Percentiles rank a stretch among this genome's conserved stretches.
Conservation (phyloP, 2,888 invertebrate species). For the Dendrolimus houi region DNA sequence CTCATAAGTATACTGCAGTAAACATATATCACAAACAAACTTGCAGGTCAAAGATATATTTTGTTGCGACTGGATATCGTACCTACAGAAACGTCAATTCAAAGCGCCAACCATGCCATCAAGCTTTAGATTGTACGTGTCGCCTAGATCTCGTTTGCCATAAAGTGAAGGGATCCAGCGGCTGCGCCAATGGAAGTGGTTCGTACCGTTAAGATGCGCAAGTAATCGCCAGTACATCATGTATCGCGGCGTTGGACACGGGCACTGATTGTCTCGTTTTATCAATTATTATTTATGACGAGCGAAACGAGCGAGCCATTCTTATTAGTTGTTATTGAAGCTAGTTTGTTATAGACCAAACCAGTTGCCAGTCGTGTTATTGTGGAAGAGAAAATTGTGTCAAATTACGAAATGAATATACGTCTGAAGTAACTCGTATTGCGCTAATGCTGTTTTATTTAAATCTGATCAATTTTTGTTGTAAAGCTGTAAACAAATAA, state of each 20-base stretch:
- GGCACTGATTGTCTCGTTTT: not conserved
- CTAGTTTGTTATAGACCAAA: not conserved
- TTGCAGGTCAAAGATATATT: too few relatives aligned
- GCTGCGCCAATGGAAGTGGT: not conserved
- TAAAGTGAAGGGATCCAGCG: not conserved
- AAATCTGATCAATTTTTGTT: not conserved
- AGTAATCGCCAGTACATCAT: not conserved
- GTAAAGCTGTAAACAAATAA: conserved; percentile 5
- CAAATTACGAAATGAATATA: not conserved
- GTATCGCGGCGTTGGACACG: not conserved
- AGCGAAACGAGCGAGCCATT: too few relatives aligned
- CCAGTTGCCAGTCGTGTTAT: not conserved
- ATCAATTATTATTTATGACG: not conserved
- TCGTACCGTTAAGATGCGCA: conserved; percentile 2
- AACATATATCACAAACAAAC: too few relatives aligned
- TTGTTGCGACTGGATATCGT: too few relatives aligned
- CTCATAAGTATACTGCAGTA: too few relatives aligned
- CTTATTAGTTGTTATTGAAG: not conserved
- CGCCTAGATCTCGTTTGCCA: not conserved
- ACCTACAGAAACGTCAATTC: too few relatives aligned
- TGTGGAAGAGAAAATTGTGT: too few relatives aligned
- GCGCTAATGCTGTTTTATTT: not conserved
- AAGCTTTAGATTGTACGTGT: too few relatives aligned
- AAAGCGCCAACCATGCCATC: too few relatives aligned
- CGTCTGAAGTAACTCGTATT: not conserved